phyloP scores from a whole-genome alignment of 2,888 invertebrate genomes.

The Abscondita cerata region DNA sequence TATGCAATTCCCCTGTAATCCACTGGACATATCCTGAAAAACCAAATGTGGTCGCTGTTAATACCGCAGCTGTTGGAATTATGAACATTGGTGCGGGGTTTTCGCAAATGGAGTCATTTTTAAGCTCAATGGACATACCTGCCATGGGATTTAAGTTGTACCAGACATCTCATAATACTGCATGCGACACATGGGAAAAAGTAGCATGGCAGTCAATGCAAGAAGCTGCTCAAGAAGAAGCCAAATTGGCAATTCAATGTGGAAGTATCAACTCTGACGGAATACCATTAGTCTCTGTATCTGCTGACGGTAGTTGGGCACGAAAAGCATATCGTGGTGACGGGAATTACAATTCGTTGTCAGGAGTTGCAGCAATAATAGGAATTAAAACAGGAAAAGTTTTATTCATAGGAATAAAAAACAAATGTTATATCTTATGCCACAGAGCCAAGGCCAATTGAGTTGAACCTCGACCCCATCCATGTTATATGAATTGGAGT shows the following conservation, averaged over 20 bases:
- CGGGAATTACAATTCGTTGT: conserved; percentile 6
- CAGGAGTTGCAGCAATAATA: not conserved
- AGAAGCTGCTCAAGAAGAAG: not conserved
- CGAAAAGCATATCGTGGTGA: not conserved
- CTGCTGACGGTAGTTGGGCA: conserved; percentile 1
- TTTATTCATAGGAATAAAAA: not conserved
- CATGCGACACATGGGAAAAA: not conserved
- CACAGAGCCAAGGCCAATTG: not conserved
- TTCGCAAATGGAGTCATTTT: too few species aligned
- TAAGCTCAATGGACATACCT: too few species aligned
- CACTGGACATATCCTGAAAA: too few species aligned
- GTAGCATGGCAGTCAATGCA: not conserved
- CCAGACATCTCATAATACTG: too few species aligned
- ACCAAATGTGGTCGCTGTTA: too few species aligned
- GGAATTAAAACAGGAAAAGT: not conserved
- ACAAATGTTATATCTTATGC: not conserved
- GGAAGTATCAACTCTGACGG: not conserved
- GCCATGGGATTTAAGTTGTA: too few species aligned
- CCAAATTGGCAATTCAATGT: not conserved
- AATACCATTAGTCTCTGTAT: not conserved
- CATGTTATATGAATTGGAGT: not conserved
- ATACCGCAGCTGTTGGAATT: too few species aligned
- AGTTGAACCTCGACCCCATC: too few species aligned
- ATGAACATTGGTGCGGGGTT: too few species aligned
- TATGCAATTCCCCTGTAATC: too few species aligned